Base-by-base conservation (phyloP, 1,140 invertebrate species). In the Brachionus plicatilis region DNA sequence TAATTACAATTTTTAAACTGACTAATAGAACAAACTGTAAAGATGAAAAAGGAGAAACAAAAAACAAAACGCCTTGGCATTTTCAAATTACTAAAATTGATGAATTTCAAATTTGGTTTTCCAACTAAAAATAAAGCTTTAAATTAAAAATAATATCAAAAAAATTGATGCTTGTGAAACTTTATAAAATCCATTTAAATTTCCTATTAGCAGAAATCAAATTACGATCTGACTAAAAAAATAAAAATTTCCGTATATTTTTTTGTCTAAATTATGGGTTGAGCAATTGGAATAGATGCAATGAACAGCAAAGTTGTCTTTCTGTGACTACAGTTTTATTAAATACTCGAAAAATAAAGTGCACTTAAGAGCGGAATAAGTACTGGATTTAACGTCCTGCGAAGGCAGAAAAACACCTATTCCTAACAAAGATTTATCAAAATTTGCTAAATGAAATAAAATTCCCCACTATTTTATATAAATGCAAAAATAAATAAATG, bases 151-250 rank as follows among this genome's bases (percentile, higher is more conserved):
- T 24, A 24, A 65, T 24, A 65, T 11, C 14, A 68, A 72, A 68
- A 33, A 72, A 72, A 72, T 72, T 72, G 68, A 72, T 43, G 68
- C 68, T 72, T 72, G 33, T 43, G 37, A 43, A 72, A 43, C 33
- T 41, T 41, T 43, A 72, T 20, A 72, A 68, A 72, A 72, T 72
- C 68, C 68, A 72, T 72, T 72, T 72, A 72, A 72, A 72, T 72
- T 72, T 72, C 68, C 68, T 72, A 20, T 72, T 72, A 43, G 20
- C 2, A 43, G 33, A 72, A 72, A 72, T 43, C 41, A 20, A 72
- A 72, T 41, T 72, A 43, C 27, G 11, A 68, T 68, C 12, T 43
- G 68, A 20, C 33, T 43, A 72, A 43, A 43, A 41, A 41, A 41
- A 43, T 72, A 9, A 20, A 72, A 72, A 43, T 72, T 41, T 43